Evolutionary conservation across 35 echinoderm and acorn worm species (phyloP).

Genomic region (Amphiura filiformis): DNA sequence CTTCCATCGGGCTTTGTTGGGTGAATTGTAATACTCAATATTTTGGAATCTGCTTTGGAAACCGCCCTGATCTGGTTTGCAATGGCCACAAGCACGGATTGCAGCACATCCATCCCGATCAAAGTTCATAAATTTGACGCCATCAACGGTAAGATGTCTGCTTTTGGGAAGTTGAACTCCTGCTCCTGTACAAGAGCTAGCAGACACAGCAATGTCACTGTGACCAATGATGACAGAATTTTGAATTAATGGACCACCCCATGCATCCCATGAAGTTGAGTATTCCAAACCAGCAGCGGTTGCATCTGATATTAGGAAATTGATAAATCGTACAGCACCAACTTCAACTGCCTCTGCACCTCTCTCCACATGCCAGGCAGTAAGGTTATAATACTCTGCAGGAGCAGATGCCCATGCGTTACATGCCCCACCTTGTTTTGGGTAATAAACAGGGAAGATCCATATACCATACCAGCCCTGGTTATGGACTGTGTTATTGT

Average conservation of each 20-base stretch:
- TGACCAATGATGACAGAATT: conserved; percentile 61
- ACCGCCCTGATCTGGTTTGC: conserved; percentile 54
- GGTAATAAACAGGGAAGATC: conserved; percentile 60
- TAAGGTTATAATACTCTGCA: conserved; percentile 23
- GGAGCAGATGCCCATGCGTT: conserved; percentile 10
- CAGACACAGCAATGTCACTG: conserved; percentile 47
- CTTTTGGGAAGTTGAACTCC: conserved; percentile 54
- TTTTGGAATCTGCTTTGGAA: conserved; percentile 39
- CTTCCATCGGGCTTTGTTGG: conserved; percentile 66
- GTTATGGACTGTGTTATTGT: conserved; percentile 67
- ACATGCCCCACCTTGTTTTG: conserved; percentile 42
- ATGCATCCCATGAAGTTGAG: conserved; percentile 6
- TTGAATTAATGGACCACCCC: conserved; percentile 60
- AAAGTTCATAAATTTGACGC: conserved; percentile 70
- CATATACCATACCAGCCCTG: conserved; percentile 74
- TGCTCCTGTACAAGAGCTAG: conserved; percentile 26
- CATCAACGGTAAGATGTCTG: conserved; percentile 48
- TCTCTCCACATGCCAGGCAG: conserved; percentile 61
- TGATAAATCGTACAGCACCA: conserved; percentile 60
- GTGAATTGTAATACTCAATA: conserved; percentile 41
- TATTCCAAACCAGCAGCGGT: conserved; percentile 53
- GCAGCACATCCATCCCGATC: conserved; percentile 34
- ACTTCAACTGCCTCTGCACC: conserved; percentile 62
- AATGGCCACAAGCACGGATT: conserved; percentile 45
- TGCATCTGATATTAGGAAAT: conserved; percentile 60